Conservation (phyloP, 1,140 invertebrate genomes). For the Amphibalanus amphitrite region DNA sequence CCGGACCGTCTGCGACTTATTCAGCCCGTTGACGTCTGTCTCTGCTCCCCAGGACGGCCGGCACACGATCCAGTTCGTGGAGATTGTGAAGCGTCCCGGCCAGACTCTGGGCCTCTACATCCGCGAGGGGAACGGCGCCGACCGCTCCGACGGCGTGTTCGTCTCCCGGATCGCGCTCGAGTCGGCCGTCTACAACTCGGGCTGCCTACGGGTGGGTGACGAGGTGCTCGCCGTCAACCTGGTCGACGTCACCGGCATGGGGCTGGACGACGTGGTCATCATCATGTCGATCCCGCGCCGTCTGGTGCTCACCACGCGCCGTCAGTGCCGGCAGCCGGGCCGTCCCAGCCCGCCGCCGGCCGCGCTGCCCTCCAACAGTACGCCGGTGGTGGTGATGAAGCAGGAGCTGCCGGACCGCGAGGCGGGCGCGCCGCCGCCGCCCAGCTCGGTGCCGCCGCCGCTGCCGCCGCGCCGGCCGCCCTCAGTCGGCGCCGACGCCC, state of each 20-base stretch:
- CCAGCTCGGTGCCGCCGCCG: conserved; percentile 18
- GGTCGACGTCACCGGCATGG: conserved; percentile 93
- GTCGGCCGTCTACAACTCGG: conserved; percentile 88
- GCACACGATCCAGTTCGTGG: conserved; percentile 79
- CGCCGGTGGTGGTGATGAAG: conserved; percentile 84
- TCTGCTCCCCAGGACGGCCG: conserved; percentile 64
- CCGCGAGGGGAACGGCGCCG: conserved; percentile 84
- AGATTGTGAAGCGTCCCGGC: conserved; percentile 96
- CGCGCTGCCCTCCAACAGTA: conserved; percentile 51
- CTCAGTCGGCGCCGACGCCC: conserved; percentile 12
- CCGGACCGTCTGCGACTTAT: too few relatives aligned
- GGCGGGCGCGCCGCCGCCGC: conserved; percentile 14
- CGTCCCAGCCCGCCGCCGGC: conserved; percentile 35
- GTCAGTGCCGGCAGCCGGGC: conserved; percentile 21
- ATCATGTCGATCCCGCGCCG: conserved; percentile 97
- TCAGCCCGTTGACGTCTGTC: too few relatives aligned
- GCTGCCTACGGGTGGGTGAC: conserved; percentile 88
- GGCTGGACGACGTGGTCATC: conserved; percentile 94
- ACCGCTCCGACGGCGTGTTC: conserved; percentile 87
- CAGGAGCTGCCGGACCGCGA: conserved; percentile 58
- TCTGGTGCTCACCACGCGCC: conserved; percentile 77
- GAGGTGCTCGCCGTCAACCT: conserved; percentile 95
- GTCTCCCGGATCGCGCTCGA: conserved; percentile 95
- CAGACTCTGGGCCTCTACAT: conserved; percentile 97
- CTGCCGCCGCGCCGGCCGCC: conserved; percentile 19